Evolutionary conservation across 2,888 invertebrate genomes (phyloP), one percentile per base, ranked within the genome.

Genomic region (Epinotia demarniana): DNA sequence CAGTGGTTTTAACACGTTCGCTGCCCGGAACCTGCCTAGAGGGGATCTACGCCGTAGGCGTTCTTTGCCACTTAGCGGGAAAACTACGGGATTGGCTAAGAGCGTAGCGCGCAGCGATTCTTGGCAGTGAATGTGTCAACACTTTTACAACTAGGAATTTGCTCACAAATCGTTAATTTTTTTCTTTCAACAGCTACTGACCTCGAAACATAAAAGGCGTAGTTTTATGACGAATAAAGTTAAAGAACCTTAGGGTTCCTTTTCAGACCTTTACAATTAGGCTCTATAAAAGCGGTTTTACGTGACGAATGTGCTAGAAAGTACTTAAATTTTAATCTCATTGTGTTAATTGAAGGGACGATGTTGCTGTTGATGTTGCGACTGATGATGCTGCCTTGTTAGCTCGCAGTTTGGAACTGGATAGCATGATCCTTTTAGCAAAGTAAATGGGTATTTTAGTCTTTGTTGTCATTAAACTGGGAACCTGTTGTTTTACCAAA

Each of bases 211-310:
- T 62, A 53, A 73, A 27, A 39, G 16, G 61, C 61, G 58, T 58
- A 18, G 43, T 68, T 73, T 68, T 73, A 73, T 68, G 43, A 49
- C 62, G 43, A 53, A 68, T 68, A 73, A 68, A 73, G 68, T 68
- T 67, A 57, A 73, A 61, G 43, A 73, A 49, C 66, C 60, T 53
- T 67, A 43, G 23, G n/a, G n/a, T n/a, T n/a, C 73, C 67, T 33
- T 67, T 55, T 13, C 18, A 55, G 61, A 61, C 61, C 61, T 64
- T 18, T 43, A 61, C 73, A 57, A 68, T 68, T 68, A 62, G 55
- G 39, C 33, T 39, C 62, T 62, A 68, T 67, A 61, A 73, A 72
- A 46, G 66, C 18, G 60, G 60, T 53, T 23, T 19, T 33, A 61
- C 13, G 49, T 73, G 67, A 23, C 39, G 33, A 73, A 67, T 67